Percentiles rank a stretch among this genome's conserved stretches.
phyloP scores from a whole-genome alignment of 2,797 vertebrate genomes.

The Varecia variegata region DNA sequence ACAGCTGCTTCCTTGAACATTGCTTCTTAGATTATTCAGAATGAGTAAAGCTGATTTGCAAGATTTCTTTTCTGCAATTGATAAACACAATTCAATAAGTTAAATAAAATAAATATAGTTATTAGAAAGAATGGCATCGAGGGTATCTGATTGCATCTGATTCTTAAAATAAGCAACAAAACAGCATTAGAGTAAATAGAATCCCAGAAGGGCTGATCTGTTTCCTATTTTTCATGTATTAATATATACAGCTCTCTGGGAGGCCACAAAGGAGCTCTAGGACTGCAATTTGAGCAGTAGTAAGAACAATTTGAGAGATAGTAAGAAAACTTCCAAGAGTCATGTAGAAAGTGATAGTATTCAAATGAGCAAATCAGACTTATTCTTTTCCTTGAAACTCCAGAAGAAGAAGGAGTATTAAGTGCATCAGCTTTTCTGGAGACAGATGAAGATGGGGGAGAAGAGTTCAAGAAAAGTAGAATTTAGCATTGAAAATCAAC shows the following conservation, averaged over 20 bases:
- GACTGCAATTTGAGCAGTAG: background rate
- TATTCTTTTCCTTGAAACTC: background rate
- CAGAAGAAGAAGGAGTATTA: background rate
- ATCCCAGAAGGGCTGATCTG: background rate
- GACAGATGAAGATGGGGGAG: background rate
- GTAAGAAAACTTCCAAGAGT: background rate
- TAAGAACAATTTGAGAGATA: background rate
- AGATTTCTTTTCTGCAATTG: background rate
- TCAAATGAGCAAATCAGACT: background rate
- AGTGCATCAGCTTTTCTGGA: background rate
- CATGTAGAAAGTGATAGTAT: background rate
- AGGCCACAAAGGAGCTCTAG: background rate
- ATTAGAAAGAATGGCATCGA: background rate
- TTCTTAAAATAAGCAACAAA: constrained; percentile 20
- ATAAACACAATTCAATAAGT: background rate
- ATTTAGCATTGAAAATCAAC: background rate
- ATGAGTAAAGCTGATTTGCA: background rate
- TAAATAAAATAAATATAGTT: background rate
- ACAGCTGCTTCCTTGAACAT: background rate
- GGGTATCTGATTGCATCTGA: background rate
- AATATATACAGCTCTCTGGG: background rate
- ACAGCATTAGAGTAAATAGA: background rate
- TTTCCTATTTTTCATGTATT: background rate
- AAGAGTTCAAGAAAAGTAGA: background rate
- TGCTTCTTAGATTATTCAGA: background rate